Evolutionary conservation across 2,113 vertebrate genomes (phyloP), one percentile per base, ranked within the genome.

Genomic region (Apaloderma vittatum): DNA sequence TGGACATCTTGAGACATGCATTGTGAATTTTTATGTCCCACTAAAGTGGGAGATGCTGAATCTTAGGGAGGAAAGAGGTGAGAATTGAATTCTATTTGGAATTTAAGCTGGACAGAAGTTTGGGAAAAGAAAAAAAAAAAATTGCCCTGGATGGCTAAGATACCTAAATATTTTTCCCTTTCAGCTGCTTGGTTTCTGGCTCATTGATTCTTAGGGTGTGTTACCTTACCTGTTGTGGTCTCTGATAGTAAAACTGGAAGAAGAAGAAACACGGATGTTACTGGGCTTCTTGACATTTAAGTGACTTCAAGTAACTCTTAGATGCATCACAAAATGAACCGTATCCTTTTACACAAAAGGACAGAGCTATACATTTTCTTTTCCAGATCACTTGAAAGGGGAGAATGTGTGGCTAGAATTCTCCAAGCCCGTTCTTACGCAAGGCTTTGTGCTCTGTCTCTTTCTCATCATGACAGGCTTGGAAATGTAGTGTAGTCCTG

Each of bases 1-100:
- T 61, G 40, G 45, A 65, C n/a, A 40, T 52, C 19, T 32, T 52
- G 54, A 66, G 26, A 70, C 16, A 4, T 30, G 8, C 4, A 6
- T 24, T 58, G 15, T 48, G 76, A 84, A 66, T 83, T 88, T 70
- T 67, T 24, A 12, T n/a, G 49, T 70, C n/a, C n/a, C 8, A 1
- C 46, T 48, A 1, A 73, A 91, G 30, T 67, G 48, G 14, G 19
- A 65, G 46, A 23, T 79, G 49, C 20, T 90, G 57, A 78, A 54
- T 59, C 37, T 26, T 54, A 30, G 29, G 29, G 2, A 15, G 7
- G 19, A 52, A 10, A 3, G 7, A 11, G 18, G 2, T 0, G 2
- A 37, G 43, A 59, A 29, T 8, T 72, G 17, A 13, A 63, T 19
- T 90, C 19, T 12, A 5, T 73, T 65, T 88, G 65, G 46, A 54